Evolutionary conservation across 2,113 vertebrate genomes (phyloP).

Genomic region (Donacobius atricapilla): DNA sequence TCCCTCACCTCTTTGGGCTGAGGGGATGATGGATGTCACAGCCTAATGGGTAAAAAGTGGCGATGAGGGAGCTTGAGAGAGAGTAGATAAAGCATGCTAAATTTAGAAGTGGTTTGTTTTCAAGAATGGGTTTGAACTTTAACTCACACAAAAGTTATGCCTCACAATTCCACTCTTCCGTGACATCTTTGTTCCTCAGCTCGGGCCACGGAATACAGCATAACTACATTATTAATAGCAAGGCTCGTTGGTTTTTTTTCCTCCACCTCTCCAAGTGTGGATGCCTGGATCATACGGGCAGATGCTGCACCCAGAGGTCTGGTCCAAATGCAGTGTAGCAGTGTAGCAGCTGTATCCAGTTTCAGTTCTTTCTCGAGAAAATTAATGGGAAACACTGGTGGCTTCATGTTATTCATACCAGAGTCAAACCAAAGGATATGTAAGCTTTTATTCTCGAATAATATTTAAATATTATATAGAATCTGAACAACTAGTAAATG

Average conservation of each 20-base stretch:
- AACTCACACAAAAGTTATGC: neutral
- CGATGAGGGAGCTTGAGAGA: neutral
- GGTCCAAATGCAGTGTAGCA: neutral
- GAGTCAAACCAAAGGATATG: neutral
- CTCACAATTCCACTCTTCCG: neutral
- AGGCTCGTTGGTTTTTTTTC: neutral
- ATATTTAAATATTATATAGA: neutral
- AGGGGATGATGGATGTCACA: neutral
- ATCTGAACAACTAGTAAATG: neutral
- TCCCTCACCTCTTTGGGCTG: neutral
- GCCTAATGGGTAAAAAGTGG: neutral
- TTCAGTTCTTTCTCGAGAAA: neutral
- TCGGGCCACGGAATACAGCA: neutral
- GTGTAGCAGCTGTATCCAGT: neutral
- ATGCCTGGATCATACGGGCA: neutral
- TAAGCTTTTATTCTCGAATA: neutral
- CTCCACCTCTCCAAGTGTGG: neutral
- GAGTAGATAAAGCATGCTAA: neutral
- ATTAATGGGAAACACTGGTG: neutral
- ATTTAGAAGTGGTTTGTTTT: conserved; percentile 23
- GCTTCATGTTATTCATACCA: neutral
- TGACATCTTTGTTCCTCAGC: neutral
- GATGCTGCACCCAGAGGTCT: neutral
- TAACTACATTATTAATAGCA: neutral
- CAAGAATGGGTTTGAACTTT: neutral